Conservation (phyloP, 2,113 vertebrate genomes). For the Silurus asotus region DNA sequence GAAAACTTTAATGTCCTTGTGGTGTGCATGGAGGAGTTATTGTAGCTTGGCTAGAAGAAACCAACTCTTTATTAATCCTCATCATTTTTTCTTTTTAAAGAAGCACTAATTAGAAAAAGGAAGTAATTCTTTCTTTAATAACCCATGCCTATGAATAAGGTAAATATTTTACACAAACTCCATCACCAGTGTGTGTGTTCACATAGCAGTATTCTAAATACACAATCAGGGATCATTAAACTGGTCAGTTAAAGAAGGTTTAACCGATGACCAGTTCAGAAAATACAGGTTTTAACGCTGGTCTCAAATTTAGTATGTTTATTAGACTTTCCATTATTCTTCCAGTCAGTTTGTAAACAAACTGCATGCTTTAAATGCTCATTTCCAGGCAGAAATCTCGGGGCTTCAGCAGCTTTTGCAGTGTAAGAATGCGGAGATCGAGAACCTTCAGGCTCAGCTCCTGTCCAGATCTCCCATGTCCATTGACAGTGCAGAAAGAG, state of each 20-base stretch:
- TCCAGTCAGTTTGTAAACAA: not conserved
- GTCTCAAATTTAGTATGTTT: not conserved
- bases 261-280: not conserved
- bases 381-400: slow-evolving; percentile 84
- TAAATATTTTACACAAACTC: not conserved
- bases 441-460: slow-evolving; percentile 86
- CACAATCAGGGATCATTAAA: no score
- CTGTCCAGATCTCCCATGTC: slow-evolving; percentile 75
- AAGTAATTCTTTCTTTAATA: not conserved
- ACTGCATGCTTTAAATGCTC: not conserved
- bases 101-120: not conserved
- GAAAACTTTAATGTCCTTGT: not conserved
- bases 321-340: not conserved
- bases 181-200: not conserved
- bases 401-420: slow-evolving; percentile 89
- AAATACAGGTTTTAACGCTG: not conserved
- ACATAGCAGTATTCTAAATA: not conserved
- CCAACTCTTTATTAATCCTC: not conserved
- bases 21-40: no score
- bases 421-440: slow-evolving; percentile 90
- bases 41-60: not conserved
- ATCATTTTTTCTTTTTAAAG: not conserved
- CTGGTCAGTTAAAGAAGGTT: not conserved
- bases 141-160: not conserved
- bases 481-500: slow-evolving; percentile 82